These are phyloP conservation scores for Lathronympha strigana DNA, from an alignment of 2,888 invertebrate species.

Conservation along the genomic window DNA sequence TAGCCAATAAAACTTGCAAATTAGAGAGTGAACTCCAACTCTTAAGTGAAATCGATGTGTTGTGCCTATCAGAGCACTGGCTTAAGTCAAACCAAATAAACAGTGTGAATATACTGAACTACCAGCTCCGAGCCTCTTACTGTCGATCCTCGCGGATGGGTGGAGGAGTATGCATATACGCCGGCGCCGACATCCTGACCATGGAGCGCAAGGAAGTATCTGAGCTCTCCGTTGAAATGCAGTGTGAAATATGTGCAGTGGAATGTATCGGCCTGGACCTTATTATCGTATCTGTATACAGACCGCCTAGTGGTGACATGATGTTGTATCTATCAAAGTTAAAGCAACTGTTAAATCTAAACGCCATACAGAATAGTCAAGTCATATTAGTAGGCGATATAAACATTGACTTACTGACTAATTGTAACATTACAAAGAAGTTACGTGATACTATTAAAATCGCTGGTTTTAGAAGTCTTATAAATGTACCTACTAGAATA, in stretches of 20 bases:
- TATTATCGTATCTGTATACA: slow-evolving; percentile 22
- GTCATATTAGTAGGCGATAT: not conserved
- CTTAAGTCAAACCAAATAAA: not conserved
- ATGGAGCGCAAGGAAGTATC: slow-evolving; percentile 9
- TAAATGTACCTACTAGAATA: no score
- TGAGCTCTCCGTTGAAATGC: not conserved
- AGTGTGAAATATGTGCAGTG: slow-evolving; percentile 20
- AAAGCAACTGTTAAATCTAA: not conserved
- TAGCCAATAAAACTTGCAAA: slow-evolving; percentile 2
- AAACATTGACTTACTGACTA: no score
- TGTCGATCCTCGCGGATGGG: not conserved
- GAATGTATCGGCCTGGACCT: no score
- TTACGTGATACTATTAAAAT: no score
- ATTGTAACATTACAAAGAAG: no score
- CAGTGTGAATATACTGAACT: not conserved
- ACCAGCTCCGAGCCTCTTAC: not conserved
- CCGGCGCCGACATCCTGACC: not conserved
- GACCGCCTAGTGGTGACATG: slow-evolving; percentile 13
- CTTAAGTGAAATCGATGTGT: not conserved
- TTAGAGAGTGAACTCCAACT: slow-evolving; percentile 6
- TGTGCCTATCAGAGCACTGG: slow-evolving; percentile 2
- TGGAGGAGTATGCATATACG: slow-evolving; percentile 30
- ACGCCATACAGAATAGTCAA: not conserved
- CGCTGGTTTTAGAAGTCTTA: no score
- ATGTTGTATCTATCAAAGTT: slow-evolving; percentile 3